Conservation (phyloP, 2,113 vertebrate genomes). For the Peromyscus polionotus region DNA sequence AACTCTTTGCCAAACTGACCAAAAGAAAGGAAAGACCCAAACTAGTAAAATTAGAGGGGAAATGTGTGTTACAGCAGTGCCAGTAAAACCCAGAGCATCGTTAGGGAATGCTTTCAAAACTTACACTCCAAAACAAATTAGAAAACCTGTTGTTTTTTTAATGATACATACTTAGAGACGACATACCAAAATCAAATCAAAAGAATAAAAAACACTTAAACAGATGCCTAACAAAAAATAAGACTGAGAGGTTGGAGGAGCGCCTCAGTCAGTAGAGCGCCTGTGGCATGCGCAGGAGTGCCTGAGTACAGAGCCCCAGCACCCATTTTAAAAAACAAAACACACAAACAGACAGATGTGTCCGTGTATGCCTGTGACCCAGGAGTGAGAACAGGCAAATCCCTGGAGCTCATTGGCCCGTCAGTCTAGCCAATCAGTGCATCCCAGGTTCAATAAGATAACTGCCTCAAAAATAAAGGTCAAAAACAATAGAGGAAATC, state of each 20-base stretch:
- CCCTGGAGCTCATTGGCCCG: neutral
- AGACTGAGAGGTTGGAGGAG: neutral
- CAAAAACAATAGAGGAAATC: neutral
- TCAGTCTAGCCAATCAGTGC: neutral
- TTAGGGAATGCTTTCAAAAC: neutral
- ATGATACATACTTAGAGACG: neutral
- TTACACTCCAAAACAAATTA: neutral
- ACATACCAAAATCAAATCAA: neutral
- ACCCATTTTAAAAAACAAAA: neutral
- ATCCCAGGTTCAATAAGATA: neutral
- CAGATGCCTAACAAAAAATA: too few species aligned
- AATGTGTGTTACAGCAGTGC: neutral
- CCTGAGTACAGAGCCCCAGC: neutral
- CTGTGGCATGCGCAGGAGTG: neutral
- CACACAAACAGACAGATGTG: neutral
- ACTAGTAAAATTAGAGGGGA: neutral
- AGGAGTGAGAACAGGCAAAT: neutral
- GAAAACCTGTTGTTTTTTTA: neutral
- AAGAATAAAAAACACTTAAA: neutral
- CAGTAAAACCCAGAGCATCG: neutral
- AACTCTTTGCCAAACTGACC: neutral
- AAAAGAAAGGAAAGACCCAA: neutral
- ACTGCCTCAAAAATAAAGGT: neutral
- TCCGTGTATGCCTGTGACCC: neutral
- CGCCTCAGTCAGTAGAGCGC: neutral